A percentile compares a stretch with the other conserved stretches of the same genome.
Evolutionary conservation across 2,113 vertebrate species (phyloP).

Genomic region (Lynx canadensis): DNA sequence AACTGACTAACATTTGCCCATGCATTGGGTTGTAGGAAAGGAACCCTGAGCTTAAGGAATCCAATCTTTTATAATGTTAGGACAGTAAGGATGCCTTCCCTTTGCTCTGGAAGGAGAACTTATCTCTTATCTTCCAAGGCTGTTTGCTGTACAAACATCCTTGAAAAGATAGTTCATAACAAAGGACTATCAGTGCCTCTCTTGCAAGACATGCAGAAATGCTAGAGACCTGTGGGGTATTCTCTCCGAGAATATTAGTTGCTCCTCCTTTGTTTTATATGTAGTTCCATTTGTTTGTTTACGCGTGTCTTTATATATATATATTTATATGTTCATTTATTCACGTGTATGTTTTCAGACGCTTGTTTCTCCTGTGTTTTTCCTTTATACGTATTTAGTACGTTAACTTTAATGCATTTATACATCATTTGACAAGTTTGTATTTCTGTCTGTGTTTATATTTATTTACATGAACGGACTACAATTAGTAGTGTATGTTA

Average conservation of each 20-base stretch:
- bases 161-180: constrained; percentile 41
- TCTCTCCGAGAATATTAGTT: neutral
- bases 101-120: constrained; percentile 13
- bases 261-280: neutral
- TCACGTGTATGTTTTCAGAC: neutral
- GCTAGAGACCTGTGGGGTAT: neutral
- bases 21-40: neutral
- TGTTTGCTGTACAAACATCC: constrained; percentile 13
- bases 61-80: neutral
- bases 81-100: neutral
- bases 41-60: neutral
- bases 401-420: neutral
- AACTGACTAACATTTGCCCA: neutral
- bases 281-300: neutral
- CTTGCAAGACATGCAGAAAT: neutral
- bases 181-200: neutral
- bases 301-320: neutral
- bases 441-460: neutral
- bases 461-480: constrained; percentile 16
- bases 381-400: neutral
- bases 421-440: neutral
- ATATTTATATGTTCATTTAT: neutral
- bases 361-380: neutral
- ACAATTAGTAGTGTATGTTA: neutral
- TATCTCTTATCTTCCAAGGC: constrained; percentile 33